Evolutionary conservation across 2,113 vertebrate species (phyloP).

Genomic region (Phaethornis superciliosus): DNA sequence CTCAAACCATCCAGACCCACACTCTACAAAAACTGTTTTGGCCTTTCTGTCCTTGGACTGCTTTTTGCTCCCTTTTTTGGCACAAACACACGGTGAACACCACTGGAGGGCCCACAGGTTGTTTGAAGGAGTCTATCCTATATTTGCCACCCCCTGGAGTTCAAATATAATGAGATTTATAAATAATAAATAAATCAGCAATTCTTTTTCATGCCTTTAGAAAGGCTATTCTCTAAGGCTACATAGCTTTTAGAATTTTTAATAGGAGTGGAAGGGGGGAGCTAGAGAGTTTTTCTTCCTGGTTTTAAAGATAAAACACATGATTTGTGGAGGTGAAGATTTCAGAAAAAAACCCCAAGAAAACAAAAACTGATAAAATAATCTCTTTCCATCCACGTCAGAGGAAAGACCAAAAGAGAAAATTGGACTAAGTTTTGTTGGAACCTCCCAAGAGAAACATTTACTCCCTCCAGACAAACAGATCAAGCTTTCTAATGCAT

Average conservation of each 20-base stretch:
- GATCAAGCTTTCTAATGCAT: conserved; percentile 1
- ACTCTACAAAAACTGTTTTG: rapidly evolving
- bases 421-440: background rate
- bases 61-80: background rate
- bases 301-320: conserved; percentile 45
- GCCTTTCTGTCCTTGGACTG: background rate
- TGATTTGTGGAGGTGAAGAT: background rate
- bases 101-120: conserved; percentile 54
- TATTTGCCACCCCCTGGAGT: conserved; percentile 51
- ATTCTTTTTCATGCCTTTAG: conserved; percentile 61
- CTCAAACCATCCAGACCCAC: background rate
- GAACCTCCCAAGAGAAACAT: background rate
- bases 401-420: background rate
- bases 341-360: background rate
- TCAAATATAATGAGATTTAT: conserved; percentile 60
- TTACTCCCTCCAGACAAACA: background rate
- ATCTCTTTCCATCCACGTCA: background rate
- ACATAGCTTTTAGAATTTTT: conserved; percentile 36
- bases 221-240: conserved; percentile 55
- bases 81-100: background rate
- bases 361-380: background rate
- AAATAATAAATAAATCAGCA: conserved; percentile 64
- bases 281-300: conserved; percentile 11
- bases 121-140: conserved; percentile 7
- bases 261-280: conserved; percentile 5